A percentile compares a stretch with the other conserved stretches of the same genome.
These are phyloP conservation scores for Drosophila rubida DNA, from an alignment of 2,888 invertebrate species.

Conservation along the genomic window DNA sequence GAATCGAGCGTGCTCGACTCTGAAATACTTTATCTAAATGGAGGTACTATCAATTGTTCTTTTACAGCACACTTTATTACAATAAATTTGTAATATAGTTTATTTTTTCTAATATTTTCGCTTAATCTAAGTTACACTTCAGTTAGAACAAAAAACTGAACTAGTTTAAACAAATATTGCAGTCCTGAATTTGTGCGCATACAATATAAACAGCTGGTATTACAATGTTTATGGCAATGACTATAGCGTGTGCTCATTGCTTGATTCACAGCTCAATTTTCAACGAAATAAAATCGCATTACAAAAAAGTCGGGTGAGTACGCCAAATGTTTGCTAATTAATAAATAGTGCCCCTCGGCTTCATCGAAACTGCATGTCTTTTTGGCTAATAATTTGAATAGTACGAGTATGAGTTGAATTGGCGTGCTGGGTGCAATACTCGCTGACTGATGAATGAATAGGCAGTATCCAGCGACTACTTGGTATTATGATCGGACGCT, in stretches of 20 bases:
- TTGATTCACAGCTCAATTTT: slow-evolving; percentile 40
- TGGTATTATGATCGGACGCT: slow-evolving; percentile 21
- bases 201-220: neutral
- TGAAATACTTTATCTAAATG: too few species aligned
- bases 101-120: too few species aligned
- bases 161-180: too few species aligned
- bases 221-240: neutral
- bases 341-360: neutral
- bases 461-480: slow-evolving; percentile 5
- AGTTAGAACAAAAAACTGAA: too few species aligned
- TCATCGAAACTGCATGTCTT: slow-evolving; percentile 31
- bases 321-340: slow-evolving; percentile 59
- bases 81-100: too few species aligned
- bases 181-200: too few species aligned
- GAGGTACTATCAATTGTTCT: too few species aligned
- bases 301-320: slow-evolving; percentile 44
- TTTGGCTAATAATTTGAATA: slow-evolving; percentile 54
- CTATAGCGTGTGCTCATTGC: slow-evolving; percentile 15
- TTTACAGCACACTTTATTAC: too few species aligned
- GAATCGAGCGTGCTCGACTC: neutral
- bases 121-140: too few species aligned
- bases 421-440: slow-evolving; percentile 48
- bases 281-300: slow-evolving; percentile 65
- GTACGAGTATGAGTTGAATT: slow-evolving; percentile 33
- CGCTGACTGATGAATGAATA: slow-evolving; percentile 44